phyloP scores from a whole-genome alignment of 2,113 vertebrate species.

The Theristicus caerulescens region DNA sequence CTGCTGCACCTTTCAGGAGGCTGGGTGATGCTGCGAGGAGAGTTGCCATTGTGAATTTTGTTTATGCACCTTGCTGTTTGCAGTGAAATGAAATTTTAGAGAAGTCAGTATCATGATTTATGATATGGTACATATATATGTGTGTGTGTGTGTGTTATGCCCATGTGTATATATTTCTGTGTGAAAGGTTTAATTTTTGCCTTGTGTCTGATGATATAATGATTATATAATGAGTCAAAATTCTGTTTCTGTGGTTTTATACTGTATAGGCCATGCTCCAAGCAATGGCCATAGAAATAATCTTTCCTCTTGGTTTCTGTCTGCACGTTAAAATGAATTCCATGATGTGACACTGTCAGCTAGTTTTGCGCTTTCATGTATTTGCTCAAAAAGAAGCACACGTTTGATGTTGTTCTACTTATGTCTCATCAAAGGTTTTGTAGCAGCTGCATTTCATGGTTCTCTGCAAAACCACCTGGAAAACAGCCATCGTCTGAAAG shows the following conservation, averaged over 20 bases:
- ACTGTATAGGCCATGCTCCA: not conserved
- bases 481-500: conserved; percentile 61
- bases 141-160: not conserved
- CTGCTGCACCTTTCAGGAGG: not conserved
- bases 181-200: not conserved
- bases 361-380: conserved; percentile 67
- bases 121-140: not conserved
- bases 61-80: not conserved
- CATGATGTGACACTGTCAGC: conserved; percentile 55
- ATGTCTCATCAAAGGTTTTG: conserved; percentile 69
- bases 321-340: conserved; percentile 63
- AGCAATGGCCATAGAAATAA: conserved; percentile 4
- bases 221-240: not conserved
- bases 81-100: not conserved
- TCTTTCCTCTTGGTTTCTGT: conserved; percentile 52
- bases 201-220: not conserved
- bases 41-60: not conserved
- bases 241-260: not conserved
- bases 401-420: conserved; percentile 75
- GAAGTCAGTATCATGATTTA: not conserved
- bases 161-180: not conserved
- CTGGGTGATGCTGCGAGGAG: not conserved
- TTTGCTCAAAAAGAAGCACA: conserved; percentile 52
- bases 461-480: conserved; percentile 69
- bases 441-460: conserved; percentile 65